Base-by-base conservation (phyloP, 2,113 vertebrate genomes). In the Rutilus rutilus region DNA sequence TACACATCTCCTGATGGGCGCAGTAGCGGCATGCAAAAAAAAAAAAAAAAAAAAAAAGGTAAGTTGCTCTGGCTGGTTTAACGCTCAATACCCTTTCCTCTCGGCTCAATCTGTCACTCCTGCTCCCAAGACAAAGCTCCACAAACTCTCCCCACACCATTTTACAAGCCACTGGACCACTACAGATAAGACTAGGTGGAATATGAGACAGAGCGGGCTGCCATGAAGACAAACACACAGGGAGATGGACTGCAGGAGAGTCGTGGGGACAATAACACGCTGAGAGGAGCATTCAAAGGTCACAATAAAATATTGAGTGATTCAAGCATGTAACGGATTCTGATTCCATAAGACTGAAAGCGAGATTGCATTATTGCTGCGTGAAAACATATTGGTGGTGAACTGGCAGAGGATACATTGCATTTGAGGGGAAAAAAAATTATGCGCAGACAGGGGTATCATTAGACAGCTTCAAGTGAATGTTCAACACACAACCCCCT, bases 101-200 rank as follows among this genome's bases (percentile, higher is more conserved):
- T 52, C 21, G 23, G 19, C 36, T 57, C 39, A 27, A n/a, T 81
- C 77, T 11, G 50, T 86, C 78, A 81, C 39, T 74, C 36, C 21
- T 42, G 21, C 69, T 47, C 50, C 67, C 10, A 36, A 86, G 85
- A 80, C 65, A 86, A 81, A 59, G 36, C 64, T 17, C 77, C 62
- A 60, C 50, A 80, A 86, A 81, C 33, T 80, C 85, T 74, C 33
- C 65, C 8, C 65, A 80, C 39, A 6, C 77, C 77, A 74, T 80
- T 86, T 86, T 86, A 86, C 78, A 81, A 74, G 67, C 85, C 78
- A 81, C 85, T 86, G 54, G n/a, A 74, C 64, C 85, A 73, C 85
- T 74, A 81, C 85, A 86, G 85, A 86, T 74, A 86, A 86, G 65
- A 73, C 65, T 47, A 33, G 54, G 45, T 47, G 52, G 39, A 86